Conservation (phyloP, 2,888 invertebrate genomes). For the Caenorhabditis sp. region DNA sequence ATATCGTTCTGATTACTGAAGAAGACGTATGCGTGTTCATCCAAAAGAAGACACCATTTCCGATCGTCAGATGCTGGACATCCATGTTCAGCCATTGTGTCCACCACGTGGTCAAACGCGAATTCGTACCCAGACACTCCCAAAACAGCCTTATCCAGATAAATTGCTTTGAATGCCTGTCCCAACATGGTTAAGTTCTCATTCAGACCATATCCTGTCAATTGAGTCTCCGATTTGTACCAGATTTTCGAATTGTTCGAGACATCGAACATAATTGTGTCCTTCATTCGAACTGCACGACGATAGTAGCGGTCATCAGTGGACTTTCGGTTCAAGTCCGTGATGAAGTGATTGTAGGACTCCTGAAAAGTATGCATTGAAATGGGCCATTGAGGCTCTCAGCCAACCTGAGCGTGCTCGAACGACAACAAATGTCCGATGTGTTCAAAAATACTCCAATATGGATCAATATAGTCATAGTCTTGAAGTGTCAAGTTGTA, state of each 20-base stretch:
- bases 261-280: conserved; percentile 79
- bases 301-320: conserved; percentile 82
- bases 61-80: conserved; percentile 72
- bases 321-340: conserved; percentile 78
- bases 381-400: too few relatives aligned
- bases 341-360: conserved; percentile 82
- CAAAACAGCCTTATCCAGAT: conserved; percentile 79
- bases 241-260: conserved; percentile 79
- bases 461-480: conserved; percentile 72
- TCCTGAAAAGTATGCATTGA: too few relatives aligned
- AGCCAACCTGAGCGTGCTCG: conserved; percentile 62
- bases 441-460: conserved; percentile 69
- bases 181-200: conserved; percentile 81
- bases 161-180: conserved; percentile 79
- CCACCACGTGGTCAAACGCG: conserved; percentile 80
- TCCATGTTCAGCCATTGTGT: conserved; percentile 75
- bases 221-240: conserved; percentile 73
- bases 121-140: conserved; percentile 82
- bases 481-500: conserved; percentile 75
- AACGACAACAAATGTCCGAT: conserved; percentile 66
- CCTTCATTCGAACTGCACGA: conserved; percentile 80
- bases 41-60: conserved; percentile 80
- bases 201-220: conserved; percentile 76
- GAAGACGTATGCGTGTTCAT: conserved; percentile 82
- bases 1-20: conserved; percentile 78